These are phyloP conservation scores for Phortica magna DNA, from an alignment of 2,888 invertebrate species.

Conservation along the genomic window DNA sequence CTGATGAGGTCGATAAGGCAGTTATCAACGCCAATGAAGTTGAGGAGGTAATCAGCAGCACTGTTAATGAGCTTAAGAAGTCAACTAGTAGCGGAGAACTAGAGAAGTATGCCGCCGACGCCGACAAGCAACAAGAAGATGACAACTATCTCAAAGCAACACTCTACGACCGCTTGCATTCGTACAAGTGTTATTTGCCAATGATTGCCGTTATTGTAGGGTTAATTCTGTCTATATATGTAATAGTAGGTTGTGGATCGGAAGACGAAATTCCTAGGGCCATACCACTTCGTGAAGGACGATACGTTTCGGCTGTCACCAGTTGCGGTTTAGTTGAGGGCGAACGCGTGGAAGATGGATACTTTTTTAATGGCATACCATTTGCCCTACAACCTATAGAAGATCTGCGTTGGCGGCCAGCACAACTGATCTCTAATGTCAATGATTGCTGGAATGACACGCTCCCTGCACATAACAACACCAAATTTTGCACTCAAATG, in stretches of 20 bases:
- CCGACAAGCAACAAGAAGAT: constrained; percentile 49
- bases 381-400: constrained; percentile 87
- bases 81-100: neutral
- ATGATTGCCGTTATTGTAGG: constrained; percentile 83
- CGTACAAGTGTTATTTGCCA: constrained; percentile 83
- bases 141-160: constrained; percentile 66
- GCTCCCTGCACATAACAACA: constrained; percentile 83
- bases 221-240: constrained; percentile 73
- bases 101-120: constrained; percentile 68
- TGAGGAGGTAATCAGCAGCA: constrained; percentile 81
- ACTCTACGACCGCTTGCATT: constrained; percentile 81
- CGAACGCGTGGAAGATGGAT: constrained; percentile 86
- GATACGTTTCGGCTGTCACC: constrained; percentile 85
- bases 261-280: constrained; percentile 79
- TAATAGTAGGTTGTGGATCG: neutral
- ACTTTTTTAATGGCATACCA: constrained; percentile 89
- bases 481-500: constrained; percentile 85
- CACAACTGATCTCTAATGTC: constrained; percentile 83
- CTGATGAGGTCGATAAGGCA: constrained; percentile 80
- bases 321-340: constrained; percentile 90
- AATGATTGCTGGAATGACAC: constrained; percentile 90
- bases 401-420: constrained; percentile 84
- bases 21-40: constrained; percentile 79
- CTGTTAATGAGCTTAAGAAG: constrained; percentile 3
- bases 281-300: constrained; percentile 86